These are phyloP conservation scores for Lithophane ornitopus DNA, from an alignment of 2,888 invertebrate species.

Conservation along the genomic window DNA sequence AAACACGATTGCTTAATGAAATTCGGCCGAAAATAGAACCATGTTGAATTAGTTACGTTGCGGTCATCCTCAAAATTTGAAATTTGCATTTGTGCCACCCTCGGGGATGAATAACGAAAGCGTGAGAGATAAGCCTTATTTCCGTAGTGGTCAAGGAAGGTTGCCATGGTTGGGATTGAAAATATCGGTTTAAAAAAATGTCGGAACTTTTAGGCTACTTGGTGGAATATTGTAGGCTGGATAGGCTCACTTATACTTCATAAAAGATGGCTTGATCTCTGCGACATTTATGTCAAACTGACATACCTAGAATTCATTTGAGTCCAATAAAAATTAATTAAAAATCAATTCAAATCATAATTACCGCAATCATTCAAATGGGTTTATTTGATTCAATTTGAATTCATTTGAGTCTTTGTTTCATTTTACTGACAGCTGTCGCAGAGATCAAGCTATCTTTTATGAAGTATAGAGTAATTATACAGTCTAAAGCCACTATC, in stretches of 20 bases:
- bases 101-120: slow-evolving; percentile 5
- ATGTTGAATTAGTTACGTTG: slow-evolving; percentile 23
- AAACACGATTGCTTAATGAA: background rate
- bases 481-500: too few species aligned
- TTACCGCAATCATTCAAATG: too few species aligned
- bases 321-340: too few species aligned
- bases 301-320: too few species aligned
- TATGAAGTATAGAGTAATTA: background rate
- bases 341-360: too few species aligned
- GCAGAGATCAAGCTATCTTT: too few species aligned
- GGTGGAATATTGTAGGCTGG: background rate
- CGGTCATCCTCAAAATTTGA: slow-evolving; percentile 52
- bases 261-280: too few species aligned
- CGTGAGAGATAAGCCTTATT: slow-evolving; percentile 22
- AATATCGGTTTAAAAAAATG: background rate
- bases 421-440: too few species aligned
- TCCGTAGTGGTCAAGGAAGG: background rate
- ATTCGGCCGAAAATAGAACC: background rate
- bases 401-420: too few species aligned
- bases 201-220: background rate
- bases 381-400: too few species aligned
- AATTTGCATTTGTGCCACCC: slow-evolving; percentile 52
- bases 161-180: background rate
- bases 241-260: background rate
- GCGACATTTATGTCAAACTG: too few species aligned